Evolutionary conservation across 2,113 vertebrate species (phyloP).

Genomic region (Etheostoma cragini): DNA sequence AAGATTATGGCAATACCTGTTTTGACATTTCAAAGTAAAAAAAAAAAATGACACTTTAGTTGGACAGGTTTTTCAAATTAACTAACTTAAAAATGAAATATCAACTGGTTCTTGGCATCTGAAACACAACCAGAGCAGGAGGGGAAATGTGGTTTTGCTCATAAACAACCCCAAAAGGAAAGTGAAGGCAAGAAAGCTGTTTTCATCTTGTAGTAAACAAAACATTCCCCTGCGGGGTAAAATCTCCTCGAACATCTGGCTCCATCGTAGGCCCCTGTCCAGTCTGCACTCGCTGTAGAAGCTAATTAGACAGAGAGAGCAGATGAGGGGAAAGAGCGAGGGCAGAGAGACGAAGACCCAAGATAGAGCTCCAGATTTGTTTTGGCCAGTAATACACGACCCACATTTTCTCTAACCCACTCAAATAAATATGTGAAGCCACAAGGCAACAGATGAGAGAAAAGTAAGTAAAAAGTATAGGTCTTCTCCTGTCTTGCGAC

Average conservation of each 20-base stretch:
- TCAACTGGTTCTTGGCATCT: slow-evolving; percentile 39
- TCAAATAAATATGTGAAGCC: slow-evolving; percentile 40
- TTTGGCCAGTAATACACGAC: slow-evolving; percentile 63
- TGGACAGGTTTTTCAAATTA: slow-evolving; percentile 19
- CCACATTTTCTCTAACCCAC: slow-evolving; percentile 66
- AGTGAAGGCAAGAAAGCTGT: slow-evolving; percentile 68
- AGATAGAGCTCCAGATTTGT: slow-evolving; percentile 66
- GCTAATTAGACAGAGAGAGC: slow-evolving; percentile 82
- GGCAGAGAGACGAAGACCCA: slow-evolving; percentile 66
- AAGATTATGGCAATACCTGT: background rate
- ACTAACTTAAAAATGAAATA: slow-evolving; percentile 13
- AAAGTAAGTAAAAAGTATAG: background rate
- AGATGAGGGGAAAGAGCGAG: slow-evolving; percentile 74
- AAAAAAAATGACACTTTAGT: slow-evolving; percentile 27
- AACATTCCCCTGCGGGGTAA: slow-evolving; percentile 74
- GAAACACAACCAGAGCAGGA: slow-evolving; percentile 31
- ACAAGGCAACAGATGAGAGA: slow-evolving; percentile 28
- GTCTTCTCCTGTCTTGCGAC: background rate
- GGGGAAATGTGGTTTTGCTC: slow-evolving; percentile 39
- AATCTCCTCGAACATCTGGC: slow-evolving; percentile 83
- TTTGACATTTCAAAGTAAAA: background rate
- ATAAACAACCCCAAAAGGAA: slow-evolving; percentile 65
- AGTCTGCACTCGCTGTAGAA: slow-evolving; percentile 71
- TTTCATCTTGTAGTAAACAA: slow-evolving; percentile 83
- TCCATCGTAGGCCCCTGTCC: slow-evolving; percentile 78